phyloP scores from a whole-genome alignment of 1,140 invertebrate species.

The Aphis gossypii region DNA sequence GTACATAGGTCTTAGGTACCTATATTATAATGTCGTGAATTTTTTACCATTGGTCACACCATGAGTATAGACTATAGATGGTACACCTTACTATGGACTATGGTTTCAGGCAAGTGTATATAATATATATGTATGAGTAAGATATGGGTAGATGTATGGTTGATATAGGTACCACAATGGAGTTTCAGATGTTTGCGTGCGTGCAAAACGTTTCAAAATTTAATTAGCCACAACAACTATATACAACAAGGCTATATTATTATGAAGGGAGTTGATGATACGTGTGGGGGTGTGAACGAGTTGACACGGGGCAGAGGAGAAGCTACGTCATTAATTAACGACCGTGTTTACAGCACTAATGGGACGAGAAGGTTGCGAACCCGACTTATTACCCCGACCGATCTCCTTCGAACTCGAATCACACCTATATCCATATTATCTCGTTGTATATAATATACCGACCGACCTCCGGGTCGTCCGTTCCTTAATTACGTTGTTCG shows the following conservation, averaged over 20 bases:
- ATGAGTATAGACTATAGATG: not conserved
- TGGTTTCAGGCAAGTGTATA: no score
- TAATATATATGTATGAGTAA: no score
- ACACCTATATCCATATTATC: not conserved
- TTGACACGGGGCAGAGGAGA: not conserved
- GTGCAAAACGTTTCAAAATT: not conserved
- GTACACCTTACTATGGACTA: no score
- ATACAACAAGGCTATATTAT: not conserved
- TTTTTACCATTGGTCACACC: not conserved
- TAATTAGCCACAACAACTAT: conserved; percentile 12
- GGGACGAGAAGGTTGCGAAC: not conserved
- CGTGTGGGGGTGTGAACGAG: not conserved
- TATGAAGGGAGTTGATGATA: not conserved
- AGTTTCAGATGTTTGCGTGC: not conserved
- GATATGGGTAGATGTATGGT: not conserved
- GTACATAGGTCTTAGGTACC: no score
- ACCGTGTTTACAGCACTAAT: not conserved
- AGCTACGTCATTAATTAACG: not conserved
- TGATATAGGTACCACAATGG: not conserved
- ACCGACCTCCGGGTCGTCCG: not conserved
- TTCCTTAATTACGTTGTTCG: not conserved
- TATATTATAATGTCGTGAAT: not conserved
- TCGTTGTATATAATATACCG: not conserved
- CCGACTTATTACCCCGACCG: not conserved
- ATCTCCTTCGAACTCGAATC: not conserved